These are phyloP conservation scores for Lottia gigantea DNA, from an alignment of 2,888 invertebrate species.

Conservation along the genomic window DNA sequence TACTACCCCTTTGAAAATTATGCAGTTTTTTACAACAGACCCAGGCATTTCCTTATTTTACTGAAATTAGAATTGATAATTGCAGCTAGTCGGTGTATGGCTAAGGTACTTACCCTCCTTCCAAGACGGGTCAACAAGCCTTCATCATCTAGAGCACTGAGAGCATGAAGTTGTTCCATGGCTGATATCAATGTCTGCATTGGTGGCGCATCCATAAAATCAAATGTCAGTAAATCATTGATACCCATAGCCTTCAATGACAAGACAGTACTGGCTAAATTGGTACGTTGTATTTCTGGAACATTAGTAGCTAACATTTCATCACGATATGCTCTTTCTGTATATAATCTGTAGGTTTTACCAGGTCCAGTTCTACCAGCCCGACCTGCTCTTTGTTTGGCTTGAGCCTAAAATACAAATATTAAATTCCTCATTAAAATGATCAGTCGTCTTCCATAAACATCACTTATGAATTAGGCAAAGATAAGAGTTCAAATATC, in stretches of 20 bases:
- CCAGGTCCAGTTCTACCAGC: conserved; percentile 98
- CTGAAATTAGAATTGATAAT: too few species aligned
- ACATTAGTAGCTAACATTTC: conserved; percentile 88
- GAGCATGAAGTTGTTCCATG: conserved; percentile 93
- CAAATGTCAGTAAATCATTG: conserved; percentile 96
- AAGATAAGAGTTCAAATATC: background rate
- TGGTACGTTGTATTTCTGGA: conserved; percentile 98
- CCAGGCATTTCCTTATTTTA: too few species aligned
- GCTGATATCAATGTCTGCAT: conserved; percentile 98
- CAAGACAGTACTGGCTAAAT: conserved; percentile 93
- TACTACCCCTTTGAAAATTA: too few species aligned
- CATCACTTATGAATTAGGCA: too few species aligned
- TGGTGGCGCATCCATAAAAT: conserved; percentile 99
- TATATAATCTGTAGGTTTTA: conserved; percentile 95
- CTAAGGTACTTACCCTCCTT: conserved; percentile 70
- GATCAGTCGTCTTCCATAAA: background rate
- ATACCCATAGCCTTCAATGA: conserved; percentile 99
- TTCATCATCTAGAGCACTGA: conserved; percentile 92
- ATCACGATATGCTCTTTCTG: conserved; percentile 96
- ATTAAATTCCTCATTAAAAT: background rate
- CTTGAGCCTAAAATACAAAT: conserved; percentile 78
- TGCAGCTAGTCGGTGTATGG: too few species aligned
- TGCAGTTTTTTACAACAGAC: too few species aligned
- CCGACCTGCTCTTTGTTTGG: conserved; percentile 95
- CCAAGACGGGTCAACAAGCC: conserved; percentile 73